Evolutionary conservation across 2,113 vertebrate genomes (phyloP).

Genomic region (Cettia cetti): DNA sequence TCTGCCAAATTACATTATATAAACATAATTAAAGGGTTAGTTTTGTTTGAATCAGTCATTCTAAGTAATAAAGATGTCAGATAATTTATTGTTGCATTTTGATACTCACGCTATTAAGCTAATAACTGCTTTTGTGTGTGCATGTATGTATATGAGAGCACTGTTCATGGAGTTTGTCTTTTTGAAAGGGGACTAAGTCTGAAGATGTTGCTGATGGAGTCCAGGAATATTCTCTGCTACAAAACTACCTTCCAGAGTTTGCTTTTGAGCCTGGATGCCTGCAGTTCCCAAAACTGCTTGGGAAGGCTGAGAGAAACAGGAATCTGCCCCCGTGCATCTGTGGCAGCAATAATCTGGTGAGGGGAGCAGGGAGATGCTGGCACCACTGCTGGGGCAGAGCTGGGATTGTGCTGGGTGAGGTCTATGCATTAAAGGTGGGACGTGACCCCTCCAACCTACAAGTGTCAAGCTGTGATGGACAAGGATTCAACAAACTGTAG

Average conservation of each 20-base stretch:
- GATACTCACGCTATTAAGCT: constrained; percentile 30
- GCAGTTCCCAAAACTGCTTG: neutral
- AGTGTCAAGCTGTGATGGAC: neutral
- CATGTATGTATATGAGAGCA: neutral
- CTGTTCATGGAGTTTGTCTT: neutral
- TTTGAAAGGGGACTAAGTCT: neutral
- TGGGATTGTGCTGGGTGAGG: neutral
- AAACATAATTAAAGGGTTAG: constrained; percentile 67
- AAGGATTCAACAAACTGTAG: neutral
- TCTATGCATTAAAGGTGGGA: neutral
- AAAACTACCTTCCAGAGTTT: neutral
- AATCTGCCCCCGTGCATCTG: rapidly evolving
- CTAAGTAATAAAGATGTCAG: constrained; percentile 64
- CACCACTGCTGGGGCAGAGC: neutral
- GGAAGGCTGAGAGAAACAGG: neutral
- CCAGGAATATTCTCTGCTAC: neutral
- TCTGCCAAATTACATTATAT: constrained; percentile 65
- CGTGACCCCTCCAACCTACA: neutral
- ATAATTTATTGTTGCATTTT: constrained; percentile 55
- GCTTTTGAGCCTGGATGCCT: neutral
- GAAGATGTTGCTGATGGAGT: neutral
- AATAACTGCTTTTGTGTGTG: constrained; percentile 9
- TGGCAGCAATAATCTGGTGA: neutral
- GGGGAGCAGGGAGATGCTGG: neutral
- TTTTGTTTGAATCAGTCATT: constrained; percentile 67